phyloP scores from a whole-genome alignment of 2,888 invertebrate species.

The Machimus rusticus region DNA sequence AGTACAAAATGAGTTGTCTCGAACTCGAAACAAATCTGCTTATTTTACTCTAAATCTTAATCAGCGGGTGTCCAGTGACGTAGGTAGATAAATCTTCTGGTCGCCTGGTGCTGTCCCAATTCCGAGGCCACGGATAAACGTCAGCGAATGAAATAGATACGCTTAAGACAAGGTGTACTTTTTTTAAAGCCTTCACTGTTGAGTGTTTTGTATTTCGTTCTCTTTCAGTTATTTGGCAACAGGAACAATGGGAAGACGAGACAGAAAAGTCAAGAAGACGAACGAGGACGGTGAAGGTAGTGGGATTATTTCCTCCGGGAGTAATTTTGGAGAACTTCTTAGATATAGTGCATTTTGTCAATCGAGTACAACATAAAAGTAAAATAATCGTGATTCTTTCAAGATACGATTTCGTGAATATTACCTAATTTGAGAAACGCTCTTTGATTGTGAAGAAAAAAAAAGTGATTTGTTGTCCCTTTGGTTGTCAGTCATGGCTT shows the following conservation, averaged over 20 bases:
- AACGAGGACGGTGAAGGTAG: constrained; percentile 19
- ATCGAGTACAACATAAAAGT: not conserved
- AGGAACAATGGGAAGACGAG: constrained; percentile 8
- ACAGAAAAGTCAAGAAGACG: constrained; percentile 26
- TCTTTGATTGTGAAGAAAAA: not conserved
- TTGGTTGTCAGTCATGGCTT: constrained; percentile 40
- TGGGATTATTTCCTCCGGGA: constrained; percentile 32
- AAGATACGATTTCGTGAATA: not conserved
- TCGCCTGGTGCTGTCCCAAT: too few relatives aligned
- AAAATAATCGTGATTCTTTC: not conserved
- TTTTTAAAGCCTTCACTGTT: not conserved
- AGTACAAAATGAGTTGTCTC: too few relatives aligned
- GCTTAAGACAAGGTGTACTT: not conserved
- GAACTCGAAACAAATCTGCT: too few relatives aligned
- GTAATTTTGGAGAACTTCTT: not conserved
- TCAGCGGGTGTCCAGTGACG: too few relatives aligned
- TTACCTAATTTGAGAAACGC: not conserved
- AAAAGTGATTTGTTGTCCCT: constrained; percentile 13
- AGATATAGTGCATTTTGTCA: not conserved
- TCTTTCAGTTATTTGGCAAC: not conserved
- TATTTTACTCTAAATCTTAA: too few relatives aligned
- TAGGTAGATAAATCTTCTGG: too few relatives aligned
- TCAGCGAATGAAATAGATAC: not conserved
- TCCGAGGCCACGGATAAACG: not conserved
- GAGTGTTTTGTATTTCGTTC: constrained; percentile 10